Evolutionary conservation across 2,113 vertebrate species (phyloP), one percentile per base, ranked within the genome.

Genomic region (Prunella himalayana): DNA sequence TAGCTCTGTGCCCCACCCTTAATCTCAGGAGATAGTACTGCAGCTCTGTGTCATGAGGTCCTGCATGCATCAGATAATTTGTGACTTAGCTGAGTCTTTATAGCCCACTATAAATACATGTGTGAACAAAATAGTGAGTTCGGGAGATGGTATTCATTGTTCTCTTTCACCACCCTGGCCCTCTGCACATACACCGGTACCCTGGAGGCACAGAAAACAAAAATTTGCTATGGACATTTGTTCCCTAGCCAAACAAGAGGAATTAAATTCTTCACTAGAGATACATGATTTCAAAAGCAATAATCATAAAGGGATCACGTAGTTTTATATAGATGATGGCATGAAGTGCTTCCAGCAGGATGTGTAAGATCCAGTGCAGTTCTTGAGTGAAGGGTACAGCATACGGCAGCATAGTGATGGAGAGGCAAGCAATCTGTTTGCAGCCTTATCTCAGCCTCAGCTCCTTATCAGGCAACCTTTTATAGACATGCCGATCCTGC

Each of bases 401-500:
- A 78, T 88, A 82, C 3, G 6, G 82, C 71, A 93, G 64, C 21
- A 15, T 23, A 77, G 7, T 73, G 35, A 65, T 86, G 82, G 69
- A 90, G 68, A 81, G 71, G 79, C 47, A 88, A 70, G 57, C 68
- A 94, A 37, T 77, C 71, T 90, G 71, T 93, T 80, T 88, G 41
- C 63, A 25, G 63, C 13, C 19, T 90, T 91, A 86, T 90, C 64
- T 95, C 79, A 75, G 82, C 47, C 72, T 80, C 42, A 50, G 57
- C 71, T 94, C 54, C 80, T 86, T 86, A 75, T 93, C 85, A 77
- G 50, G 45, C 69, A 92, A 44, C 57, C 88, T 70, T 92, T 91
- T 65, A 66, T 63, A 81, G 73, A 78, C 2, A 5, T 30, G 50
- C 42, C 22, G 13, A 81, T 90, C 76, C 63, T 66, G 51, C 56